Conservation (phyloP, 2,113 vertebrate genomes). For the Paracanthobrama guichenoti region DNA sequence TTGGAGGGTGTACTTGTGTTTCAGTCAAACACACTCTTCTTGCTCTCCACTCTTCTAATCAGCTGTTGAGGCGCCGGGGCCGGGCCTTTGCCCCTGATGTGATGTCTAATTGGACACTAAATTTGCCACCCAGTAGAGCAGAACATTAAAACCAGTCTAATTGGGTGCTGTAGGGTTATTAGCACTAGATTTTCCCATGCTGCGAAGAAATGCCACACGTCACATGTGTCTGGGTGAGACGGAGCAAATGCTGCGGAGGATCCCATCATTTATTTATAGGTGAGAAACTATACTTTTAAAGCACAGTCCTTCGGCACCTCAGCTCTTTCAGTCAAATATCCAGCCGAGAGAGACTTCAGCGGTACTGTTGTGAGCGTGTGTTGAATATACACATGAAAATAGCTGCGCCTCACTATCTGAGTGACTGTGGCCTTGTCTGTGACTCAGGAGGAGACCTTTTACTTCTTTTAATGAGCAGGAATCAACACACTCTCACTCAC, state of each 20-base stretch:
- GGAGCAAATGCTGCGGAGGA: slow-evolving; percentile 42
- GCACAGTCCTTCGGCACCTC: background rate
- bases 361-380: slow-evolving; percentile 1
- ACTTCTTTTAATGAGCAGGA: slow-evolving; percentile 46
- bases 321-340: slow-evolving; percentile 43
- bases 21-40: slow-evolving; percentile 62
- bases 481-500: slow-evolving; percentile 24
- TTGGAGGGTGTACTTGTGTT: slow-evolving; percentile 44
- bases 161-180: slow-evolving; percentile 73
- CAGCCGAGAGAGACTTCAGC: slow-evolving; percentile 4
- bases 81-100: slow-evolving; percentile 74
- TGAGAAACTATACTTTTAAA: slow-evolving; percentile 23
- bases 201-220: slow-evolving; percentile 76
- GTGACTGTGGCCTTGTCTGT: slow-evolving; percentile 55
- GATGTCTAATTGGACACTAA: slow-evolving; percentile 76
- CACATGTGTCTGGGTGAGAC: slow-evolving; percentile 56
- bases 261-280: slow-evolving; percentile 64
- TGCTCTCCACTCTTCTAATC: slow-evolving; percentile 61
- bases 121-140: slow-evolving; percentile 74
- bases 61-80: slow-evolving; percentile 67
- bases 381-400: slow-evolving; percentile 64
- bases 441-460: slow-evolving; percentile 39
- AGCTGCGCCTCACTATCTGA: slow-evolving; percentile 50
- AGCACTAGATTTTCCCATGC: slow-evolving; percentile 70
- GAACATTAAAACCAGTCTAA: slow-evolving; percentile 77